phyloP scores from a whole-genome alignment of 2,888 invertebrate genomes.

The Cryptus armator region DNA sequence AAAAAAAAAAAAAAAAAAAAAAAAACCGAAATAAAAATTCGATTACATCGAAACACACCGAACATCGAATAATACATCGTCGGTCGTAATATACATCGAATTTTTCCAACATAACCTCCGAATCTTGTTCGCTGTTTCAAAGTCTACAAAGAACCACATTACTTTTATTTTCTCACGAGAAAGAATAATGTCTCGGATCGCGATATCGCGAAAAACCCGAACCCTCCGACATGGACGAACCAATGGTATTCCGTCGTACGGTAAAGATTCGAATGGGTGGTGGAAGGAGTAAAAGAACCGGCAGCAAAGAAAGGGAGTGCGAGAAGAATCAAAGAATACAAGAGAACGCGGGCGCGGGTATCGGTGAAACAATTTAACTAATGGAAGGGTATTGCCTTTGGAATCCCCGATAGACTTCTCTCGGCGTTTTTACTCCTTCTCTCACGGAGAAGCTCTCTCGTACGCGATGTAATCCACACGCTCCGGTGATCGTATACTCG shows the following conservation, averaged over 20 bases:
- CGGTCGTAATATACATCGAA: too few species aligned
- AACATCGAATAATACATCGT: too few species aligned
- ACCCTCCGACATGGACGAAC: neutral
- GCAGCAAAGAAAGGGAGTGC: conserved; percentile 35
- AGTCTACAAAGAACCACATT: neutral
- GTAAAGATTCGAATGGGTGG: conserved; percentile 10
- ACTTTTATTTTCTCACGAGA: neutral
- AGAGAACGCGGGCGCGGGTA: conserved; percentile 63
- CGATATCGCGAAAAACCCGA: conserved; percentile 35
- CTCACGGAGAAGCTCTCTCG: conserved; percentile 31
- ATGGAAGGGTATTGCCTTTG: conserved; percentile 79
- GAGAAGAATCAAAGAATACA: conserved; percentile 72
- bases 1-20: too few species aligned
- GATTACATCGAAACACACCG: too few species aligned
- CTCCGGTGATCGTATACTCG: conserved; percentile 38
- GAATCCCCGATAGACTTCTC: conserved; percentile 66
- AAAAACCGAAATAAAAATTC: too few species aligned
- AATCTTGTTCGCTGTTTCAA: neutral
- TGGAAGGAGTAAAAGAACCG: conserved; percentile 16
- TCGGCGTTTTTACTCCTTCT: conserved; percentile 39
- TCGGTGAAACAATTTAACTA: conserved; percentile 83
- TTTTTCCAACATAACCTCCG: neutral
- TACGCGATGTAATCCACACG: conserved; percentile 59
- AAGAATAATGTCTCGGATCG: conserved; percentile 29
- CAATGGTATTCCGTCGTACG: neutral